Conservation (phyloP, 2,113 vertebrate species). For the Dendrocopos noguchii region DNA sequence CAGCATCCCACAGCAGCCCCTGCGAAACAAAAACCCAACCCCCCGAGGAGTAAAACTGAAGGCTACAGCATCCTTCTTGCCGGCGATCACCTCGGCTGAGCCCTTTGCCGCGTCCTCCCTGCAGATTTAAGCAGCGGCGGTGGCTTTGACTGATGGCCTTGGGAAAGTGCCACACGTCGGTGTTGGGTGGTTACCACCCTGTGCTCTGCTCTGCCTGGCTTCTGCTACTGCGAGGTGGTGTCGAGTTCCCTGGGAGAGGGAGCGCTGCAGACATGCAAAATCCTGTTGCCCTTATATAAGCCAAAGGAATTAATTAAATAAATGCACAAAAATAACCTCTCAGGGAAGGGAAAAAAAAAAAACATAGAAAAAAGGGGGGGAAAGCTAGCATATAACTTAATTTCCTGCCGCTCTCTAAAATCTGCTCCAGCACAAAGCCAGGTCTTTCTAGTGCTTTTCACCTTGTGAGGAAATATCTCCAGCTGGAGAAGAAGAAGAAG, state of each 20-base stretch:
- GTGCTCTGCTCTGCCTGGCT: neutral
- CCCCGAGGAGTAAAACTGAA: neutral
- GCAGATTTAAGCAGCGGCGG: accelerated
- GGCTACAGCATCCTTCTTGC: accelerated
- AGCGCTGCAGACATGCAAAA: neutral
- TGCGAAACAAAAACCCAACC: neutral
- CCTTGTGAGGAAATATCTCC: neutral
- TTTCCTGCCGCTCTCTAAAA: slow-evolving; percentile 34
- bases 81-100: accelerated
- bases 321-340: slow-evolving; percentile 60
- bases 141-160: neutral
- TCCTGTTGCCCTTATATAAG: slow-evolving; percentile 34
- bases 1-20: neutral
- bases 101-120: neutral
- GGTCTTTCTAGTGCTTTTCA: neutral
- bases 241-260: neutral
- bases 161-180: accelerated
- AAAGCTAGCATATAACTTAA: slow-evolving; percentile 19
- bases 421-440: neutral
- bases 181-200: neutral
- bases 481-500: neutral
- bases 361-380: neutral
- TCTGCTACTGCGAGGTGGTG: neutral
- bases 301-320: slow-evolving; percentile 61
- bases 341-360: neutral